These are phyloP conservation scores for Hiodon alosoides DNA, from an alignment of 2,113 vertebrate species.

Conservation along the genomic window DNA sequence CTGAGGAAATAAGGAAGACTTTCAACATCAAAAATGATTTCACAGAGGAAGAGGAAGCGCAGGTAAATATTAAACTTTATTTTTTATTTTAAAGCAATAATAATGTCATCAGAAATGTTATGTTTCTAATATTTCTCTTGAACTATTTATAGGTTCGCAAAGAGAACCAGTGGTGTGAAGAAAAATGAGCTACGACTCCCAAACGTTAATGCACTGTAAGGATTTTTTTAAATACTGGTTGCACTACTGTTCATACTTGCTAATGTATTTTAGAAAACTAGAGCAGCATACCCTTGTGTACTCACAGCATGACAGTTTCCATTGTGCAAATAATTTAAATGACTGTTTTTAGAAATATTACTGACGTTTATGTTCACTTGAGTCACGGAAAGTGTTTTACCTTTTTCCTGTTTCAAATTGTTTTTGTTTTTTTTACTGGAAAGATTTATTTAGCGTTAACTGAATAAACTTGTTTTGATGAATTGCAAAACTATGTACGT, in stretches of 20 bases:
- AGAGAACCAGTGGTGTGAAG: conserved; percentile 99
- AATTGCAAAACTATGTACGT: conserved; percentile 29
- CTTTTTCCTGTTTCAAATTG: conserved; percentile 19
- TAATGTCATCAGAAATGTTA: neutral
- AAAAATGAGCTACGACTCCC: conserved; percentile 79
- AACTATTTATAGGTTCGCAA: conserved; percentile 82
- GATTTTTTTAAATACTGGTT: conserved; percentile 56
- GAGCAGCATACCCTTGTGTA: conserved; percentile 65
- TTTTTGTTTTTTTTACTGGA: conserved; percentile 6
- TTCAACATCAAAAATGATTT: conserved; percentile 99
- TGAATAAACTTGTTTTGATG: conserved; percentile 16
- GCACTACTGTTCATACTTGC: conserved; percentile 83
- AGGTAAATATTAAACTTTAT: conserved; percentile 61
- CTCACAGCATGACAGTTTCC: conserved; percentile 72
- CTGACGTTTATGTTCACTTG: conserved; percentile 29
- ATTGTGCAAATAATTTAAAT: conserved; percentile 59
- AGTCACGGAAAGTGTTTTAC: conserved; percentile 48
- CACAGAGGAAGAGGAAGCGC: conserved; percentile 98
- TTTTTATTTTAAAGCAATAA: neutral
- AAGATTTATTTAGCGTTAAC: conserved; percentile 35
- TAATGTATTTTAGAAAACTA: conserved; percentile 83
- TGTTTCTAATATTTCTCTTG: neutral
- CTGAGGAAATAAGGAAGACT: conserved; percentile 98
- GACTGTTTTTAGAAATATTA: conserved; percentile 34
- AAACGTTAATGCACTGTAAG: conserved; percentile 68